Evolutionary conservation across 2,888 invertebrate species (phyloP), one percentile per base, ranked within the genome.

Genomic region (Neoscelio sp.): DNA sequence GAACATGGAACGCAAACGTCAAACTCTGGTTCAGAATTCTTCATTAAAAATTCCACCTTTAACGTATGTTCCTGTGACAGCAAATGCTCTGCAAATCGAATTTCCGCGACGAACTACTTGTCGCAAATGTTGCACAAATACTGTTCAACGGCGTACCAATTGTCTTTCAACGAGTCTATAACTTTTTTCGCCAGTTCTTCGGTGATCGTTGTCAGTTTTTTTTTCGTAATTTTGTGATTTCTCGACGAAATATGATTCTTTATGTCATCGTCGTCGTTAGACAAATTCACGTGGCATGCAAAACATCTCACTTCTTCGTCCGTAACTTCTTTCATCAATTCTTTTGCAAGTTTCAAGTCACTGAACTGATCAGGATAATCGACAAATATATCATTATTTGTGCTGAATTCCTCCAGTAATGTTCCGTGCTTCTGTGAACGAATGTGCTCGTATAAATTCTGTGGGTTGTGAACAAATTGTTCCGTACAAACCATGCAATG

Each of bases 1-100:
- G 86, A 81, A 75, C 87, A 87, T 2, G 82, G 42, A 30, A 85
- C 68, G 40, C 87, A 87, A 30, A 78, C 74, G 12, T 83, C 82
- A n/a, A 38, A 56, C 12, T 4, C 2, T 8, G 12, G 10, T 1
- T 18, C 2, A 0, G 0, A 0, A 8, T 23, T 30, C 2, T 0
- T 8, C 13, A 13, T 8, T 2, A 20, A 26, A 12, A 2, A 1
- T 10, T 48, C 8, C 0, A 48, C 1, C 13, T 58, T 40, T 10
- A 48, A 0, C 5, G 3, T n/a, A 15, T 84, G 82, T 1, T 13
- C 26, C 1, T 0, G 0, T 5, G 40, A 4, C 23, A 40, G 20
- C 20, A 87, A 46, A 58, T 86, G 86, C 4, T 65, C 18, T 13
- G 80, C 35, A 74, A 87, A 87, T 8, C 81, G 62, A 5, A 82